Percentiles rank a stretch among this genome's conserved stretches.
Evolutionary conservation across 2,797 vertebrate genomes (phyloP).

Genomic region (Esox masquinongy): DNA sequence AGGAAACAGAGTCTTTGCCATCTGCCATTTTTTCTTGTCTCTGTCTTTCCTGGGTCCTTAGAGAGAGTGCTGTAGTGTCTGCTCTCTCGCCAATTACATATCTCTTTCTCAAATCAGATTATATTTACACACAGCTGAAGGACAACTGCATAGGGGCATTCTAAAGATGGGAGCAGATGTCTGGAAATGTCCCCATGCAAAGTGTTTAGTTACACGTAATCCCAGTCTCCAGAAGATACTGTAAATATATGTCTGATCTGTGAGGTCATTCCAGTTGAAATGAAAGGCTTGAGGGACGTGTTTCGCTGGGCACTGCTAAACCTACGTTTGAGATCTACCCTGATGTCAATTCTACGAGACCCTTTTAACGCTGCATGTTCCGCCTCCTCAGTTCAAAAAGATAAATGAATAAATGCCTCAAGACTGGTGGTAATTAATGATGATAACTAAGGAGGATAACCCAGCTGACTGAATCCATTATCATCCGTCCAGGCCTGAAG

Average conservation of each 20-base stretch:
- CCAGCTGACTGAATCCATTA: neutral
- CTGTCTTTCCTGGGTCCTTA: slow-evolving; percentile 3
- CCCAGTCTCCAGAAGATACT: too few species aligned
- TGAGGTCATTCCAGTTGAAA: neutral
- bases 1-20: slow-evolving; percentile 8
- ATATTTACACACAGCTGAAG: neutral
- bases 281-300: neutral
- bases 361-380: neutral
- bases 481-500: slow-evolving; percentile 45
- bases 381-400: neutral
- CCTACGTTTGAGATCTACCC: too few species aligned
- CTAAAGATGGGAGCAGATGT: neutral
- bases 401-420: neutral
- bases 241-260: neutral
- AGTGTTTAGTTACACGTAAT: too few species aligned
- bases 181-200: neutral
- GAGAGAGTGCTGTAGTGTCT: slow-evolving; percentile 5
- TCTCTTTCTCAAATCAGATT: neutral
- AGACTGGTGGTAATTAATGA: neutral
- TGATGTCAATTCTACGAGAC: neutral
- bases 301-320: too few species aligned
- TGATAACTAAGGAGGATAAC: neutral
- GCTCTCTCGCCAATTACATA: slow-evolving; percentile 17
- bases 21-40: slow-evolving; percentile 17
- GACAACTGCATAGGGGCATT: neutral